Evolutionary conservation across 2,113 vertebrate genomes (phyloP), one percentile per base, ranked within the genome.

Genomic region (Tupaia tana): DNA sequence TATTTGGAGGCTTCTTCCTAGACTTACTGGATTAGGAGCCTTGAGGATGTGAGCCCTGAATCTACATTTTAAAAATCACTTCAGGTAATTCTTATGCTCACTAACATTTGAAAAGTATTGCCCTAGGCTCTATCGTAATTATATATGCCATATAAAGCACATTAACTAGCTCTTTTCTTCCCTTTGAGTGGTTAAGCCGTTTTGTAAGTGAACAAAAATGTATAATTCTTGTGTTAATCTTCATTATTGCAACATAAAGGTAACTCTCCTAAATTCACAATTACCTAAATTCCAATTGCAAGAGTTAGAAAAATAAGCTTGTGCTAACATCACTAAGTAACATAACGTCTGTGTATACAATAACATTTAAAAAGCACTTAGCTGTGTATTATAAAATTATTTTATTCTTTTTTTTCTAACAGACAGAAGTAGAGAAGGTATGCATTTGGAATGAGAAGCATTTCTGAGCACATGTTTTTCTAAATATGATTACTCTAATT

Each of bases 181-280:
- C 91, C 27, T 94, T 80, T 78, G 52, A 63, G 19, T 89, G 83
- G 69, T 79, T 93, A 91, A 89, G 20, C 58, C 89, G 29, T 92
- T 93, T 93, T 83, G 84, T 73, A 96, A 88, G 43, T 95, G 69
- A 97, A 91, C 58, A 88, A 91, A 93, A 96, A 94, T 92, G 22
- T 52, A 70, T 67, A 79, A 43, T 91, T 90, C 61, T 95, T 97
- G n/a, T 93, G 94, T 84, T 95, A 89, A 92, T 95, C 86, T 89
- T 82, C 59, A 91, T 94, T 83, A 79, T 61, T 85, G 25, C 29
- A 95, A 88, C 43, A n/a, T 69, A 85, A 59, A 89, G 19, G 63
- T 89, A 93, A 71, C 82, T 92, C 6, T 83, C 14, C 58, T 58
- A 93, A 80, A 64, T 85, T 95, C 7, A 93, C 58, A 89, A 79